Evolutionary conservation across 2,888 invertebrate genomes (phyloP).

Genomic region (Drosophila mercatorum): DNA sequence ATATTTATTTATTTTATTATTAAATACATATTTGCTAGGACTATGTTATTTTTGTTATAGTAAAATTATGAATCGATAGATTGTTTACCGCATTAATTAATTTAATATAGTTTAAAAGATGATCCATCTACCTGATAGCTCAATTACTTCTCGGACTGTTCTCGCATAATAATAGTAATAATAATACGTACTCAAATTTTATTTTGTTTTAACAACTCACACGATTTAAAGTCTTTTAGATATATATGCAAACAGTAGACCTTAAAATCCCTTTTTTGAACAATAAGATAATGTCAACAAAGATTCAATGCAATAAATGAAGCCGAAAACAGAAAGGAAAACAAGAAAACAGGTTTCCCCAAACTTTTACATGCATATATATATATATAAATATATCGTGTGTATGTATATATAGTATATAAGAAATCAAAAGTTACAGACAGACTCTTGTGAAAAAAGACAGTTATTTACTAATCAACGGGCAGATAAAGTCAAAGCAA

Average conservation of each 20-base stretch:
- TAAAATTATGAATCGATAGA: not conserved
- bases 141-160: too few relatives aligned
- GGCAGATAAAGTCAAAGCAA: slow-evolving; percentile 18
- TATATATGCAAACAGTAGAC: not conserved
- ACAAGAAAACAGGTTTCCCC: slow-evolving; percentile 19
- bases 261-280: not conserved
- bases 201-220: not conserved
- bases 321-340: not conserved
- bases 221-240: not conserved
- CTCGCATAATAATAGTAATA: too few relatives aligned
- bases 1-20: not conserved
- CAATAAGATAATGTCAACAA: not conserved
- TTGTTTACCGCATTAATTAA: not conserved
- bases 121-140: too few relatives aligned
- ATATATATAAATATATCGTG: not conserved
- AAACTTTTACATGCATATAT: slow-evolving; percentile 6
- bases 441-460: slow-evolving; percentile 19
- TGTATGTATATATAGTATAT: not conserved
- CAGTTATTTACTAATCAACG: slow-evolving; percentile 25
- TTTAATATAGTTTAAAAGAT: not conserved
- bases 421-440: slow-evolving; percentile 36
- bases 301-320: not conserved
- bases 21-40: not conserved
- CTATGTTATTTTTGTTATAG: not conserved
- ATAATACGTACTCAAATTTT: too few relatives aligned